Conservation (phyloP, 1,140 invertebrate species). For the Bombyx mandarina region DNA sequence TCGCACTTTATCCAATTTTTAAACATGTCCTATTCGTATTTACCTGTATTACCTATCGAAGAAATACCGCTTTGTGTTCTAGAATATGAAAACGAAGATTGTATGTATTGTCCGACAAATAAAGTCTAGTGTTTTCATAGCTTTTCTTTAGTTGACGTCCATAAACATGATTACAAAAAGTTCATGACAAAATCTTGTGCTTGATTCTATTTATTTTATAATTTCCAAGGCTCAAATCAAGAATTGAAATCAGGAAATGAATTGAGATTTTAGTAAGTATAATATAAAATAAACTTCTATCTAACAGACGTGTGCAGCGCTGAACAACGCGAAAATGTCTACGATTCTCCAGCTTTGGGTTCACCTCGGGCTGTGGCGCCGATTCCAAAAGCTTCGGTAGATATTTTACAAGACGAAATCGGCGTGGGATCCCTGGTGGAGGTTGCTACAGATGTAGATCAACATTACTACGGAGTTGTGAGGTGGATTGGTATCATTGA, state of each 20-base stretch:
- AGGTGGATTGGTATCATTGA: constrained; percentile 86
- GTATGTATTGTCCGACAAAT: no score
- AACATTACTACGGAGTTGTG: constrained; percentile 83
- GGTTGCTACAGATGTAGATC: constrained; percentile 74
- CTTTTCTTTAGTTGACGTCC: no score
- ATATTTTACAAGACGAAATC: constrained; percentile 68
- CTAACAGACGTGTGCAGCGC: constrained; percentile 44
- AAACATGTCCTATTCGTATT: constrained; percentile 47
- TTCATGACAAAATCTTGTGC: no score
- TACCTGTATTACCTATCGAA: constrained; percentile 44
- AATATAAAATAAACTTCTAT: neutral
- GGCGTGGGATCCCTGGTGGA: constrained; percentile 84
- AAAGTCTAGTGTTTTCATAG: no score
- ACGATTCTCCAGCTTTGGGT: constrained; percentile 47
- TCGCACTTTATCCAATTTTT: constrained; percentile 8
- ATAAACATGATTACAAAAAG: no score
- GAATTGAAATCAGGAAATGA: no score
- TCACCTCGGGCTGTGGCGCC: constrained; percentile 38
- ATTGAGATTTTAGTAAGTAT: no score
- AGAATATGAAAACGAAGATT: constrained; percentile 38
- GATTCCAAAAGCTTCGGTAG: constrained; percentile 23
- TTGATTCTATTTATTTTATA: no score
- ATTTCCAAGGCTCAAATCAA: no score
- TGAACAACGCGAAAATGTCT: constrained; percentile 40
- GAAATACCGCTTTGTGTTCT: constrained; percentile 61